phyloP scores from a whole-genome alignment of 1,140 invertebrate species.

The Drosophila kohkoa region DNA sequence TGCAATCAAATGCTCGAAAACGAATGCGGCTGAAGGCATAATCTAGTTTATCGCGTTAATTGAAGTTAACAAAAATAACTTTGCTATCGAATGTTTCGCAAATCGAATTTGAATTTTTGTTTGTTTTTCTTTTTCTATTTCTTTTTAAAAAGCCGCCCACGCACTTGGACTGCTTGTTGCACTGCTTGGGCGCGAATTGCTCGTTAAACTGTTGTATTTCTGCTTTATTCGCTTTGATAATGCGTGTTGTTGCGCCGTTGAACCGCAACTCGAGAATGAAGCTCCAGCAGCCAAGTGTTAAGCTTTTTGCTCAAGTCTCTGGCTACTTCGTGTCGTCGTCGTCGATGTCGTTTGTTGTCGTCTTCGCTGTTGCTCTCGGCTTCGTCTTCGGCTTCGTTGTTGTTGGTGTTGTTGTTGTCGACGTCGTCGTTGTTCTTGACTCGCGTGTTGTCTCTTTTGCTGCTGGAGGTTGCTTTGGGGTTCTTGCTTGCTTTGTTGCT shows the following conservation, averaged over 20 bases:
- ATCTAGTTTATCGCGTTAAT: conserved; percentile 40
- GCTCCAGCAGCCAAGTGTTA: conserved; percentile 63
- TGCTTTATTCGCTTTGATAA: neutral
- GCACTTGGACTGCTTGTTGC: conserved; percentile 42
- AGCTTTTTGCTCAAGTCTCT: conserved; percentile 66
- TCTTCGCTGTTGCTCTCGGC: conserved; percentile 13
- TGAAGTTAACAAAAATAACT: conserved; percentile 1
- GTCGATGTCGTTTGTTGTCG: conserved; percentile 8
- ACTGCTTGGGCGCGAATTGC: conserved; percentile 35
- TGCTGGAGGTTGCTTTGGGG: conserved; percentile 5
- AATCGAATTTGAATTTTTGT: neutral
- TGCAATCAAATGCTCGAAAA: conserved; percentile 80
- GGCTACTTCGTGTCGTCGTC: conserved; percentile 30
- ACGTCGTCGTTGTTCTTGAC: conserved; percentile 22
- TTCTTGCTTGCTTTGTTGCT: neutral
- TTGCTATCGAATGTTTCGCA: neutral
- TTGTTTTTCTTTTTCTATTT: conserved; percentile 11
- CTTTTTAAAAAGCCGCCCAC: conserved; percentile 35
- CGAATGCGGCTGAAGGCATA: conserved; percentile 77
- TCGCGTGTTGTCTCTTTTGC: conserved; percentile 35
- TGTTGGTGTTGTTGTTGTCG: neutral
- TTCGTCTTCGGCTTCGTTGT: conserved; percentile 2
- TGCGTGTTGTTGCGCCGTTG: conserved; percentile 54
- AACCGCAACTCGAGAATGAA: conserved; percentile 80
- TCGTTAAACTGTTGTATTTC: conserved; percentile 1